Base-by-base conservation (phyloP, 2,113 vertebrate species). In the Xiphorhynchus elegans region DNA sequence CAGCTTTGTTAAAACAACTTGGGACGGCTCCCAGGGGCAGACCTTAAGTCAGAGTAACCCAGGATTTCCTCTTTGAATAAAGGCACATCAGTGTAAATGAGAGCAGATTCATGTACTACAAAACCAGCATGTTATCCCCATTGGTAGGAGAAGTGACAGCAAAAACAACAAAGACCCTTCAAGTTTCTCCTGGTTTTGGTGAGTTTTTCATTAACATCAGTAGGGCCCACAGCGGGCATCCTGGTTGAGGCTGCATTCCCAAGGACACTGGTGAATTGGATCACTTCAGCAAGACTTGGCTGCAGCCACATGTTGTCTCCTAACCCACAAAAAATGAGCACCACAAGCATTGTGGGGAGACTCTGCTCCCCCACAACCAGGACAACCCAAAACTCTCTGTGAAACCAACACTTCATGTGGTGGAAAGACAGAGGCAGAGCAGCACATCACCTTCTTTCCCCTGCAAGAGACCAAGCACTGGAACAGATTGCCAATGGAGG, bases 41-140 rank as follows among this genome's bases (percentile, higher is more conserved):
- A 52, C 68, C 90, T 69, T 42, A 60, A 91, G 67, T 69, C 85
- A 84, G 46, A 91, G 87, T 66, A 94, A 93, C 95, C 72, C 89
- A 93, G 84, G 92, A 93, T 83, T 94, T 93, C 87, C 84, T 93
- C 70, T 94, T 85, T 84, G 56, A 97, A 86, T 95, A 64, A 74
- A 81, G 76, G 60, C 52, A 78, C 85, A 53, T 86, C 85, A 72
- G 49, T 39, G 80, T 72, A 96, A 97, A 94, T 72, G 88, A 93
- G 76, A 96, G 88, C 83, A 94, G 68, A 84, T 60, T 73, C 56
- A 4, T 29, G 88, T 72, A 50, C 62, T 84, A 50, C 80, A 84
- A 92, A 92, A 59, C 60, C 89, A 62, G 62, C 16, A 0, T 9
- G 76, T 93, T 94, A 92, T 90, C 86, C 76, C 80, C 3, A 1